phyloP scores from a whole-genome alignment of 2,113 vertebrate genomes.

The Gnathonemus longibarbis region DNA sequence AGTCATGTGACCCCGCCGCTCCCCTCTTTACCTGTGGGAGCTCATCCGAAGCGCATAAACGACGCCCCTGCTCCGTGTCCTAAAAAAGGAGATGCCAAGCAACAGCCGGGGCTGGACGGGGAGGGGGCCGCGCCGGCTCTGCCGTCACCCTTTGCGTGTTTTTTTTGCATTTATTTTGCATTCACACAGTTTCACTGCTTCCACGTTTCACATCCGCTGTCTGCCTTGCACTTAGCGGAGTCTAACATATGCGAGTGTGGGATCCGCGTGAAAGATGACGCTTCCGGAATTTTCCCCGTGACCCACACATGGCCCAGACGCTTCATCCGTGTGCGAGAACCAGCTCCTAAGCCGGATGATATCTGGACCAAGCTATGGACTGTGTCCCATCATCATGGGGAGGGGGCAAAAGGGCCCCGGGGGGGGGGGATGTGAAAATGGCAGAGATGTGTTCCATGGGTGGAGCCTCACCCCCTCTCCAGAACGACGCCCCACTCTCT shows the following conservation, averaged over 20 bases:
- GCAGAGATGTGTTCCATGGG: neutral
- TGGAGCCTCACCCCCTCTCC: neutral
- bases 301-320: neutral
- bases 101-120: neutral
- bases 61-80: neutral
- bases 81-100: neutral
- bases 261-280: neutral
- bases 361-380: neutral
- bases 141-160: neutral
- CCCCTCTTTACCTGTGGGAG: slow-evolving; percentile 9
- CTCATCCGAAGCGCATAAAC: neutral
- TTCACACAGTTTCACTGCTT: neutral
- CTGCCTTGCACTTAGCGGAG: neutral
- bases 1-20: neutral
- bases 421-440: slow-evolving; percentile 19
- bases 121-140: neutral
- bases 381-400: neutral
- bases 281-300: neutral
- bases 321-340: too few species aligned
- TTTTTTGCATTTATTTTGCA: neutral
- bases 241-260: neutral
- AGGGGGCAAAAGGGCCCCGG: slow-evolving; percentile 13
- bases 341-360: neutral
- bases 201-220: neutral
- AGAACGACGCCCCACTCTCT: slow-evolving; percentile 39